These are phyloP conservation scores for Steatocranus sp. DNA, from an alignment of 2,797 vertebrate species.

Conservation along the genomic window DNA sequence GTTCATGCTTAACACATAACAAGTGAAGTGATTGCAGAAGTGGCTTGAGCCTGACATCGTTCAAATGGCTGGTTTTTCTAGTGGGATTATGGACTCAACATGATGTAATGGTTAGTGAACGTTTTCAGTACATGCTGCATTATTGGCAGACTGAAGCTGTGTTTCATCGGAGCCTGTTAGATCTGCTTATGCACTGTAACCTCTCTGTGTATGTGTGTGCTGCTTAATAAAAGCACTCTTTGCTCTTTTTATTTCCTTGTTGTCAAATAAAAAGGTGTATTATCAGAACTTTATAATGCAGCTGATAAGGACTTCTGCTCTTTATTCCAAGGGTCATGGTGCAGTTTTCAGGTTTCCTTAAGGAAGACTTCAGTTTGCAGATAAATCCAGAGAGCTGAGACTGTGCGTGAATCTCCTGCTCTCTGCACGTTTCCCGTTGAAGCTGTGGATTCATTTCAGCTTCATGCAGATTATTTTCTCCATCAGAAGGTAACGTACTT, in stretches of 20 bases:
- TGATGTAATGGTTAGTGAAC: background rate
- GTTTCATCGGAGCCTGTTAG: background rate
- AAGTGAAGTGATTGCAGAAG: background rate
- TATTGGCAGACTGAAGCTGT: background rate
- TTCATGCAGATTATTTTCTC: background rate
- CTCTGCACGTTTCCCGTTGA: background rate
- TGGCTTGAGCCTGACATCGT: background rate
- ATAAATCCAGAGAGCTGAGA: background rate
- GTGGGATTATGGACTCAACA: background rate
- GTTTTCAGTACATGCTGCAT: background rate
- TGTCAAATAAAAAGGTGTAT: no score
- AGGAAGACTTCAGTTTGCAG: background rate
- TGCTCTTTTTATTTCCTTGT: background rate
- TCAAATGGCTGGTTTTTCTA: background rate
- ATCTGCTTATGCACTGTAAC: background rate
- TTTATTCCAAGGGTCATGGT: background rate
- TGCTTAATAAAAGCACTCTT: background rate
- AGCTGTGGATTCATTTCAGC: background rate
- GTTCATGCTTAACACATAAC: background rate
- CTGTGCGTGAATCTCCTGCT: background rate
- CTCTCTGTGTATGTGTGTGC: background rate
- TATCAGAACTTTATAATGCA: background rate
- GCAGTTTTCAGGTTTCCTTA: background rate
- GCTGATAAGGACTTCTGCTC: background rate
- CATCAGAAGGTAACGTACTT: background rate